Evolutionary conservation across 2,797 vertebrate species (phyloP).

Genomic region (Parauchenoglanis punctatus): DNA sequence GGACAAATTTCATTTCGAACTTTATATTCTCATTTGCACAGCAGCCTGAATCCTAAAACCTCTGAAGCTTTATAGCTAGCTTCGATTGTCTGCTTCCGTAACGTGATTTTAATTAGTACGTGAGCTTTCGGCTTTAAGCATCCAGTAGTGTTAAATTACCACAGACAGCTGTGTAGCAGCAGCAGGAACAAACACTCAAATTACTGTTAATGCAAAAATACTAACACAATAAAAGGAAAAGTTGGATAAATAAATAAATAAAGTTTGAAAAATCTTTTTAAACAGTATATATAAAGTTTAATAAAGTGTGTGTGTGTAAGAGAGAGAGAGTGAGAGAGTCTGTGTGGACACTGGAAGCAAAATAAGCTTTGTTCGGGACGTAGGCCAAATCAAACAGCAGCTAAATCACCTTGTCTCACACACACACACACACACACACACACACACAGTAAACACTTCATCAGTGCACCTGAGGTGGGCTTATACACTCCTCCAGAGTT

Average conservation of each 20-base stretch:
- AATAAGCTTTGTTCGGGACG: background rate
- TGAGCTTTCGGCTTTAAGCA: background rate
- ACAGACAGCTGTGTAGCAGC: background rate
- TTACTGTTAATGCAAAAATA: background rate
- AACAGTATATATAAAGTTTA: background rate
- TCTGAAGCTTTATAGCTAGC: background rate
- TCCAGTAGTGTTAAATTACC: background rate
- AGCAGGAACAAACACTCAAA: background rate
- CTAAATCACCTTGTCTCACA: conserved; percentile 9
- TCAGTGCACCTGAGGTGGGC: conserved; percentile 22
- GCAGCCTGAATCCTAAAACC: background rate
- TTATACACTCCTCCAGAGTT: conserved; percentile 7
- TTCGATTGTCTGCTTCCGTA: background rate
- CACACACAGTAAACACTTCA: conserved; percentile 3
- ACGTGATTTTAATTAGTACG: background rate
- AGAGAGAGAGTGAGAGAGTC: background rate
- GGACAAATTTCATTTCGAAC: background rate
- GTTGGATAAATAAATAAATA: too few species aligned
- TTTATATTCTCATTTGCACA: background rate
- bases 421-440: background rate
- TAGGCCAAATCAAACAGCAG: conserved; percentile 13
- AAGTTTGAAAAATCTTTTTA: background rate
- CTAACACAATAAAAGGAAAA: too few species aligned
- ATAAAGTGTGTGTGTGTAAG: background rate
- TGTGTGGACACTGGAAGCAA: conserved; percentile 1